A percentile compares a stretch with the other conserved stretches of the same genome.
Conservation (phyloP, 2,888 invertebrate genomes). For the Rhopalosiphum nymphaeae region DNA sequence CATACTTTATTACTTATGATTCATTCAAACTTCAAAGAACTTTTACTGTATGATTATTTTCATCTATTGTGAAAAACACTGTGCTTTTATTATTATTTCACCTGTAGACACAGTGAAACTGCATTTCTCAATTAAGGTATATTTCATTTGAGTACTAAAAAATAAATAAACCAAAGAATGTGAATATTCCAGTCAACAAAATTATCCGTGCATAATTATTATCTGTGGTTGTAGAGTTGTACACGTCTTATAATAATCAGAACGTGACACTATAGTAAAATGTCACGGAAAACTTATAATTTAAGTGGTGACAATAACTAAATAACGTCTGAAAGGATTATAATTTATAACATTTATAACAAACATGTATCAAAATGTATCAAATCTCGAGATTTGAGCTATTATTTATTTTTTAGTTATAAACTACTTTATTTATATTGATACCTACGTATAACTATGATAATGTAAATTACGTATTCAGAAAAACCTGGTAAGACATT, state of each 20-base stretch:
- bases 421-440: neutral
- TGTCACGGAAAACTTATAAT: constrained; percentile 9
- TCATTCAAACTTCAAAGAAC: neutral
- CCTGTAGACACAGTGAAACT: constrained; percentile 27
- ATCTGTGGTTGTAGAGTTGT: constrained; percentile 28
- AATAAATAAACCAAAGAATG: constrained; percentile 19
- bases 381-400: neutral
- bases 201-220: constrained; percentile 55
- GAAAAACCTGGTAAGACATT: neutral
- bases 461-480: neutral
- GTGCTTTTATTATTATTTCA: constrained; percentile 1
- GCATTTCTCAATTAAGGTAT: constrained; percentile 1
- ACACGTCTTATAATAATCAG: constrained; percentile 44
- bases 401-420: neutral
- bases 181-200: constrained; percentile 38
- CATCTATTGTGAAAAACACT: neutral
- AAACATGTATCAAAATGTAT: neutral
- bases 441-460: neutral
- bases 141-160: constrained; percentile 29
- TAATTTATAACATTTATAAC: neutral
- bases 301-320: neutral
- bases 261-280: constrained; percentile 47
- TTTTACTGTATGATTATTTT: constrained; percentile 11
- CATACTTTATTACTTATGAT: neutral
- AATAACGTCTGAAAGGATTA: neutral